Conservation (phyloP, 92 coral and sea anemone genomes). For the Palythoa grandiflora region DNA sequence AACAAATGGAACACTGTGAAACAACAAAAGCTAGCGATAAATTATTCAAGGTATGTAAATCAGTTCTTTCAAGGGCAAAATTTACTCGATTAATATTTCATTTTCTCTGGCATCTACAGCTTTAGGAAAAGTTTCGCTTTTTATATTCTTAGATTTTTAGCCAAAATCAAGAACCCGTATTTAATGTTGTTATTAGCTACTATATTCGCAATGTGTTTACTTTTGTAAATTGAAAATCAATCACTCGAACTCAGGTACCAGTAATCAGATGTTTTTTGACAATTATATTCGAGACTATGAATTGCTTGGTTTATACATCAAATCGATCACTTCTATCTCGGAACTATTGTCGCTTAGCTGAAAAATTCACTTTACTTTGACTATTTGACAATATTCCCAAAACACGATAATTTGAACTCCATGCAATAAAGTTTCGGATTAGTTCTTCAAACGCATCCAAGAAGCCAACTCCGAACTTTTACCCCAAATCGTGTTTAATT, state of each 20-base stretch:
- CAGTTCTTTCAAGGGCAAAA: constrained; percentile 87
- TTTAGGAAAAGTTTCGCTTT: constrained; percentile 52
- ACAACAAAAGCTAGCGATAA: constrained; percentile 76
- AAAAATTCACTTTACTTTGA: constrained; percentile 37
- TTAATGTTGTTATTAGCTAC: background rate
- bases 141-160: constrained; percentile 52
- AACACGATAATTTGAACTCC: constrained; percentile 17
- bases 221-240: constrained; percentile 39
- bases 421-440: constrained; percentile 50
- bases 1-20: constrained; percentile 89
- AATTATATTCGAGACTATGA: constrained; percentile 14
- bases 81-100: constrained; percentile 93
- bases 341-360: constrained; percentile 9
- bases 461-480: constrained; percentile 54
- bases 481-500: constrained; percentile 74
- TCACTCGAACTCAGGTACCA: constrained; percentile 66
- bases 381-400: constrained; percentile 2
- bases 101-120: constrained; percentile 74
- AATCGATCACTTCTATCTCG: constrained; percentile 24
- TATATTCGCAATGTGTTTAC: constrained; percentile 28
- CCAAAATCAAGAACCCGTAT: constrained; percentile 34
- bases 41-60: constrained; percentile 93
- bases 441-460: constrained; percentile 60
- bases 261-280: constrained; percentile 43
- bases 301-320: constrained; percentile 25